Percentiles rank a stretch among this genome's conserved stretches.
These are phyloP conservation scores for Rhadinocentrus ornatus DNA, from an alignment of 2,797 vertebrate genomes.

Conservation along the genomic window DNA sequence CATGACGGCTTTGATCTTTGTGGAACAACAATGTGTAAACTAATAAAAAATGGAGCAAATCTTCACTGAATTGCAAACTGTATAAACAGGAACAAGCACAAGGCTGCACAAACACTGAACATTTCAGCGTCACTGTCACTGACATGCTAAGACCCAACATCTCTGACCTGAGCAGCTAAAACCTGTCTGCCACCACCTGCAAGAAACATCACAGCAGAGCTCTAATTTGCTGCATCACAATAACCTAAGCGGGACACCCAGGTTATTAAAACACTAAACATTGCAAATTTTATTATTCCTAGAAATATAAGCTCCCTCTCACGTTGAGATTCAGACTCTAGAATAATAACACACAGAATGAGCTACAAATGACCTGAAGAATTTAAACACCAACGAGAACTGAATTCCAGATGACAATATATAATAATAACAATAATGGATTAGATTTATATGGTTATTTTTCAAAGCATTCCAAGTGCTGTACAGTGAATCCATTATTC, in stretches of 20 bases:
- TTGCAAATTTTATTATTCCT: slow-evolving; percentile 1
- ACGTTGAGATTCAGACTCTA: slow-evolving; percentile 16
- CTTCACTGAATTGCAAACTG: background rate
- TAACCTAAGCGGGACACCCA: background rate
- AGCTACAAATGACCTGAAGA: too few relatives aligned
- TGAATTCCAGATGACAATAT: too few relatives aligned
- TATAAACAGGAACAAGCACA: slow-evolving; percentile 8
- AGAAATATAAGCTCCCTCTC: background rate
- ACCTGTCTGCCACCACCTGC: slow-evolving; percentile 4
- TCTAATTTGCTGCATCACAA: slow-evolving; percentile 4
- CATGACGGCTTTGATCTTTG: background rate
- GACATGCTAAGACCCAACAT: slow-evolving; percentile 9
- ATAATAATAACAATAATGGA: too few relatives aligned
- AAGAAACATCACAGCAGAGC: slow-evolving; percentile 17
- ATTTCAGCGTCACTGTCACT: slow-evolving; percentile 32
- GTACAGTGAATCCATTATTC: too few relatives aligned
- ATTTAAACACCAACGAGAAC: too few relatives aligned
- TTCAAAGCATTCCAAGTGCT: too few relatives aligned
- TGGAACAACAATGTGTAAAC: background rate
- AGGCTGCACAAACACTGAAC: slow-evolving; percentile 1
- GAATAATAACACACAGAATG: background rate
- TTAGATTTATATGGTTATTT: too few relatives aligned
- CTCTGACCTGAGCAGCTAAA: slow-evolving; percentile 22
- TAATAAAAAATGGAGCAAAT: background rate
- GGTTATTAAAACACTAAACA: too few relatives aligned